phyloP scores from a whole-genome alignment of 2,113 vertebrate species.

The Megaceryle maxima region DNA sequence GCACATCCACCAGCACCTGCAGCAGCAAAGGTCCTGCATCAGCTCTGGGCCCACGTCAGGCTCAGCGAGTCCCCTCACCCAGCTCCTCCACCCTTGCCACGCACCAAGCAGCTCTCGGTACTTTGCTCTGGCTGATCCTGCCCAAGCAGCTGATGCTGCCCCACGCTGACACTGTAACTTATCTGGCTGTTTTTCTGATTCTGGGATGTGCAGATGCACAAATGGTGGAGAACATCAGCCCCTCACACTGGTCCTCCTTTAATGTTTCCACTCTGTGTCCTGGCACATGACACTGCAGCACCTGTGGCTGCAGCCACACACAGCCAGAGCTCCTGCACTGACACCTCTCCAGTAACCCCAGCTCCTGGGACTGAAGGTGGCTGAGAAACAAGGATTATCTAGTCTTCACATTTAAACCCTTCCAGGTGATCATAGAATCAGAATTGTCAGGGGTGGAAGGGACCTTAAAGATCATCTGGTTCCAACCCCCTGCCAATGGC shows the following conservation, averaged over 20 bases:
- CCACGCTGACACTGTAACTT: not conserved
- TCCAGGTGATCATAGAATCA: not conserved
- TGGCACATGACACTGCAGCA: not conserved
- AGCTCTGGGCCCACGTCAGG: not conserved
- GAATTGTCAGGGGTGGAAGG: too few relatives aligned
- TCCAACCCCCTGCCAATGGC: too few relatives aligned
- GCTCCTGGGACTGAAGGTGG: not conserved
- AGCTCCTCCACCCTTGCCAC: not conserved
- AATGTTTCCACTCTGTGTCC: not conserved
- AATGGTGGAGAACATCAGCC: not conserved
- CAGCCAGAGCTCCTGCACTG: accelerated
- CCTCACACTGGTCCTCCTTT: accelerated
- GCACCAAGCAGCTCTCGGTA: not conserved
- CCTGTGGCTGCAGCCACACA: accelerated
- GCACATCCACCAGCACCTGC: conserved; percentile 95
- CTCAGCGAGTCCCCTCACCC: not conserved
- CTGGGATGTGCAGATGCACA: not conserved
- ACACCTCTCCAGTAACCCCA: accelerated
- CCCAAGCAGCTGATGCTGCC: accelerated
- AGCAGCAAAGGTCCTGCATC: not conserved
- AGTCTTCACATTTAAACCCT: not conserved
- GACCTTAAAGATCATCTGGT: too few relatives aligned
- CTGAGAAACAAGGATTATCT: not conserved
- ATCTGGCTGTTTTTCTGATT: not conserved
- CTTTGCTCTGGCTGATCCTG: not conserved